phyloP scores from a whole-genome alignment of 2,888 invertebrate species.

The Caenorhabditis panamensis region DNA sequence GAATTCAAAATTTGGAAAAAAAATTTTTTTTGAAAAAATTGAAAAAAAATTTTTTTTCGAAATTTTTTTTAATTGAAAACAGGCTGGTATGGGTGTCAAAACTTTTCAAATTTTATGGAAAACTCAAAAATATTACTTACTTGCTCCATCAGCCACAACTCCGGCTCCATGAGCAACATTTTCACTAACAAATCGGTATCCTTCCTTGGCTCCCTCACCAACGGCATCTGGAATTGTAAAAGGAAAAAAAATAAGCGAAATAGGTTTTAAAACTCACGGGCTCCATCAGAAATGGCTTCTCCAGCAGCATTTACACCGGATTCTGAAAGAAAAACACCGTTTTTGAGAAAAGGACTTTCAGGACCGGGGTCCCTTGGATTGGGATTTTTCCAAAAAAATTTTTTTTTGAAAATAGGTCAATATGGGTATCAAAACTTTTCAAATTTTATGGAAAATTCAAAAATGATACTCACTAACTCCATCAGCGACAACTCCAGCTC shows the following conservation, averaged over 20 bases:
- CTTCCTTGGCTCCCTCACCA: background rate
- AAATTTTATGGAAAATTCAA: background rate
- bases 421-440: background rate
- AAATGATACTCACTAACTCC: constrained; percentile 25
- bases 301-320: constrained; percentile 6
- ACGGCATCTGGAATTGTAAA: too few relatives aligned
- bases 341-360: background rate
- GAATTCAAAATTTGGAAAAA: too few relatives aligned
- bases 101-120: background rate
- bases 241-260: background rate
- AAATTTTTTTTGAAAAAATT: too few relatives aligned
- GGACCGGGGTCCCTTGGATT: too few relatives aligned
- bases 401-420: too few relatives aligned
- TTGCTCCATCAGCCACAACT: constrained; percentile 18
- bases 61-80: too few relatives aligned
- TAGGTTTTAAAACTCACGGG: too few relatives aligned
- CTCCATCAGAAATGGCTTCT: constrained; percentile 32
- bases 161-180: constrained; percentile 39
- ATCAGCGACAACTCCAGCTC: constrained; percentile 38
- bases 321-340: constrained; percentile 12
- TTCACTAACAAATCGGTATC: constrained; percentile 5
- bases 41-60: too few relatives aligned
- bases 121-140: background rate
- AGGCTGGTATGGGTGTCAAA: background rate
- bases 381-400: too few relatives aligned